A percentile compares a stretch with the other conserved stretches of the same genome.
These are phyloP conservation scores for Scyliorhinus canicula DNA, from an alignment of 2,797 vertebrate genomes.

Conservation along the genomic window DNA sequence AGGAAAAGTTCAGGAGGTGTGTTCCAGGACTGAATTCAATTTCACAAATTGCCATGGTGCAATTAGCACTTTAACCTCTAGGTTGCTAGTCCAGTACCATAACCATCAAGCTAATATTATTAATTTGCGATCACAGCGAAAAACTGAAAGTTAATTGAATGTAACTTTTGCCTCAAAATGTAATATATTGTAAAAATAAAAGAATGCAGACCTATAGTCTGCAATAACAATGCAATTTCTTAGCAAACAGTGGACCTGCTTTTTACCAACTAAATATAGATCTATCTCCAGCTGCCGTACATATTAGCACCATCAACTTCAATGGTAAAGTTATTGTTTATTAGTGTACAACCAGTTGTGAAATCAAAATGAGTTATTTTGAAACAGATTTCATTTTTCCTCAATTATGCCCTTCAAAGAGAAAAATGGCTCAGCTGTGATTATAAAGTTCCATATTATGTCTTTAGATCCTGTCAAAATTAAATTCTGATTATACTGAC, in stretches of 20 bases:
- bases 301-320: neutral
- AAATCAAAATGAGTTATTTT: neutral
- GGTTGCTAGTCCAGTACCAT: neutral
- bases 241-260: neutral
- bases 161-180: neutral
- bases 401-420: neutral
- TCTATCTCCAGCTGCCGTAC: neutral
- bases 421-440: neutral
- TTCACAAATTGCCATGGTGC: neutral
- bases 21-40: neutral
- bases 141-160: neutral
- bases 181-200: neutral
- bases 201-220: neutral
- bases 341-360: neutral
- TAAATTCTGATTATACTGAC: neutral
- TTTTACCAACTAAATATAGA: neutral
- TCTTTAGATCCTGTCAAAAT: constrained; percentile 1
- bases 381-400: neutral
- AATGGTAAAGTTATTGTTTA: neutral
- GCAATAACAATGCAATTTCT: neutral
- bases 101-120: neutral
- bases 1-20: neutral
- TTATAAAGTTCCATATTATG: neutral
- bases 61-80: neutral
- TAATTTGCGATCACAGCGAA: neutral